A percentile compares a stretch with the other conserved stretches of the same genome.
phyloP scores from a whole-genome alignment of 2,888 invertebrate species.

The Andrena chrysosceles region DNA sequence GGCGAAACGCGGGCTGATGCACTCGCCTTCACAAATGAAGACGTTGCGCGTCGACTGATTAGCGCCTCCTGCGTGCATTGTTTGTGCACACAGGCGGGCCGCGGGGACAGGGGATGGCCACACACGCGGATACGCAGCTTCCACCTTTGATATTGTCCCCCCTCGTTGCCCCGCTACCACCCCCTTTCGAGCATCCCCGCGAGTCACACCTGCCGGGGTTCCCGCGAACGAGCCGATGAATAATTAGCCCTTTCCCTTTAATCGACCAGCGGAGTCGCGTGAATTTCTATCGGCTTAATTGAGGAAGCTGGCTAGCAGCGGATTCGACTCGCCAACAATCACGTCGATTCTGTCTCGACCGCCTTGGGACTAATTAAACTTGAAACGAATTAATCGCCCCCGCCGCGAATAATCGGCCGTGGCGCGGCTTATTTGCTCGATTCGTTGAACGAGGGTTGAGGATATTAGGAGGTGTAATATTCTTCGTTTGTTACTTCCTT shows the following conservation, averaged over 20 bases:
- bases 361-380: no score
- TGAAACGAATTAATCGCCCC: no score
- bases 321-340: conserved; percentile 54
- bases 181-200: background rate
- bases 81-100: conserved; percentile 27
- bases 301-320: conserved; percentile 61
- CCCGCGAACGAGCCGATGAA: conserved; percentile 56
- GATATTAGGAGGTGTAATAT: no score
- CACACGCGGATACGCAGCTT: conserved; percentile 30
- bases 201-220: background rate
- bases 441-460: no score
- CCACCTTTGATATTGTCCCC: conserved; percentile 50
- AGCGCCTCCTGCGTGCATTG: conserved; percentile 66
- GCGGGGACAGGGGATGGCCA: conserved; percentile 26
- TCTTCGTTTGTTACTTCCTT: no score
- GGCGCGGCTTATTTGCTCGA: no score
- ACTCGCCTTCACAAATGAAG: conserved; percentile 74
- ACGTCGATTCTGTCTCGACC: conserved; percentile 11
- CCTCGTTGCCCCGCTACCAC: background rate
- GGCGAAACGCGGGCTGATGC: conserved; percentile 67
- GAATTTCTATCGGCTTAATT: conserved; percentile 62
- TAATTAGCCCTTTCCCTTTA: conserved; percentile 59
- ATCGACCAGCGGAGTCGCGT: conserved; percentile 58
- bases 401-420: no score
- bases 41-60: conserved; percentile 78